These are phyloP conservation scores for Dendrolimus punctatus DNA, from an alignment of 1,140 invertebrate species.

Conservation along the genomic window DNA sequence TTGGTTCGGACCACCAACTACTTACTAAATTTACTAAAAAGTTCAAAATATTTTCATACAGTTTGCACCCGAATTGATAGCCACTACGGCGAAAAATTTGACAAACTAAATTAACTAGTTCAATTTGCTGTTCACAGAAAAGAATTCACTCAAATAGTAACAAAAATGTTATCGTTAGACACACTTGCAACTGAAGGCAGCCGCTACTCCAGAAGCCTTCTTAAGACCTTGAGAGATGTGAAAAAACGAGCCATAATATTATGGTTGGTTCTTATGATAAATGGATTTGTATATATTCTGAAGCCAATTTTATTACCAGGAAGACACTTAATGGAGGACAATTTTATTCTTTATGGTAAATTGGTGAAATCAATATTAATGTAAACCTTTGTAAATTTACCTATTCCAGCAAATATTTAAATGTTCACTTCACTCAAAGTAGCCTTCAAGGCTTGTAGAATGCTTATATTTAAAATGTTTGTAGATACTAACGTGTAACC, in stretches of 20 bases:
- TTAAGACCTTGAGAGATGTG: constrained; percentile 9
- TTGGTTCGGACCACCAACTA: too few species aligned
- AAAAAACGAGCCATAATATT: constrained; percentile 19
- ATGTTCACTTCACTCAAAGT: too few species aligned
- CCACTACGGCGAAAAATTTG: too few species aligned
- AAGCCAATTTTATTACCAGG: constrained; percentile 19
- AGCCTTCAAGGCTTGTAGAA: too few species aligned
- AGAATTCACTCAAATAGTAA: constrained; percentile 6
- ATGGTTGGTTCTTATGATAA: constrained; percentile 17
- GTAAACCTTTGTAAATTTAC: too few species aligned
- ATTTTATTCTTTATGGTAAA: constrained; percentile 16
- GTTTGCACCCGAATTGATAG: too few species aligned
- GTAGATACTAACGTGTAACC: too few species aligned
- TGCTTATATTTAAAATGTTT: too few species aligned
- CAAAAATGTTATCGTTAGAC: constrained; percentile 11
- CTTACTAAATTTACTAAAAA: too few species aligned
- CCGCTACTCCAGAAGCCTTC: constrained; percentile 11
- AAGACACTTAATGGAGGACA: constrained; percentile 18
- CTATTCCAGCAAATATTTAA: too few species aligned
- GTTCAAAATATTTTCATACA: too few species aligned
- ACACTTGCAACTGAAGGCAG: constrained; percentile 2
- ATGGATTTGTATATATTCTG: constrained; percentile 17
- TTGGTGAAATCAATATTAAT: not conserved
- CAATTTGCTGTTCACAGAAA: constrained; percentile 5
- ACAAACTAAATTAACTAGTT: not conserved